These are phyloP conservation scores for Lordiphosa mommai DNA, from an alignment of 1,140 invertebrate species.

Conservation along the genomic window DNA sequence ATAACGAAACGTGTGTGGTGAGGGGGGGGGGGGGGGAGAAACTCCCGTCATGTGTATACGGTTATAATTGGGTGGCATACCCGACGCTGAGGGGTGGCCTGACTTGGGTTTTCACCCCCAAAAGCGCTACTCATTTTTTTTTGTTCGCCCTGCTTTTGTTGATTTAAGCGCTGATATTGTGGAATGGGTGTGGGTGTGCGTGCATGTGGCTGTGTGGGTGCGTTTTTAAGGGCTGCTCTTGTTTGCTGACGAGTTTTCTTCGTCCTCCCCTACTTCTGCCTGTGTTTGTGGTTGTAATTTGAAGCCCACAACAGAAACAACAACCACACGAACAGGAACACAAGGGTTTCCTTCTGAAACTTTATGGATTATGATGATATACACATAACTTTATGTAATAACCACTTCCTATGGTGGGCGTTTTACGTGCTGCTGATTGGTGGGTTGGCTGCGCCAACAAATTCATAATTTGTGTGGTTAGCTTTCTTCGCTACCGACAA, in stretches of 20 bases:
- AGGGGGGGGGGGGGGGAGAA: slow-evolving; percentile 21
- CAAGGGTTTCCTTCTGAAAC: slow-evolving; percentile 17
- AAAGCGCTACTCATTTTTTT: slow-evolving; percentile 25
- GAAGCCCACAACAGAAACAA: slow-evolving; percentile 28
- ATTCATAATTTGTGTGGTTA: slow-evolving; percentile 65
- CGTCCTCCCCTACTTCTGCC: slow-evolving; percentile 12
- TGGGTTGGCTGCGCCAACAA: not conserved
- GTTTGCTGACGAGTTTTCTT: slow-evolving; percentile 22
- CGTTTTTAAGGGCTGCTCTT: slow-evolving; percentile 47
- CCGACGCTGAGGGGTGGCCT: slow-evolving; percentile 36
- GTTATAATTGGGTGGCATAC: slow-evolving; percentile 77
- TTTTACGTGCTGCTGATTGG: slow-evolving; percentile 19
- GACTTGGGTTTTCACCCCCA: slow-evolving; percentile 56
- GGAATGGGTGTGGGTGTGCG: slow-evolving; percentile 1
- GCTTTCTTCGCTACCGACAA: slow-evolving; percentile 29
- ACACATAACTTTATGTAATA: slow-evolving; percentile 68
- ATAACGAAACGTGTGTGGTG: slow-evolving; percentile 47
- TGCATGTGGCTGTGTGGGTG: slow-evolving; percentile 14
- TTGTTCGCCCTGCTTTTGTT: slow-evolving; percentile 47
- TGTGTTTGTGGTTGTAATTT: slow-evolving; percentile 72
- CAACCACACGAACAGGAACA: slow-evolving; percentile 1
- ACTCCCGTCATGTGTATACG: slow-evolving; percentile 43
- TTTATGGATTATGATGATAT: slow-evolving; percentile 74
- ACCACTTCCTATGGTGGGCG: slow-evolving; percentile 25
- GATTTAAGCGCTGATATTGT: slow-evolving; percentile 41